A percentile compares a stretch with the other conserved stretches of the same genome.
Conservation (phyloP, 2,113 vertebrate genomes). For the Hassar affinis region DNA sequence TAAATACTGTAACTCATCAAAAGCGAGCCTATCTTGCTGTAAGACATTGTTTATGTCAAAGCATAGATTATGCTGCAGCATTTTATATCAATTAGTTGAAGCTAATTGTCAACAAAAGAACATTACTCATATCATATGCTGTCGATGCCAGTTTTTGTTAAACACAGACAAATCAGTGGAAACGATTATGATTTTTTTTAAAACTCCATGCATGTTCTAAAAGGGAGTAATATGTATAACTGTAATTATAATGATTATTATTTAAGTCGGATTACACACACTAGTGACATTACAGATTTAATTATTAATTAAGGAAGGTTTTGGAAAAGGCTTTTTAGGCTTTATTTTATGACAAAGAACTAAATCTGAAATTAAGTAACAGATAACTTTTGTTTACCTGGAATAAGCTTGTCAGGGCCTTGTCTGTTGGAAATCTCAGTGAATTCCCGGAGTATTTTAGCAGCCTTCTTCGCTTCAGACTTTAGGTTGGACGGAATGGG, state of each 20-base stretch:
- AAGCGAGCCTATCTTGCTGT: background rate
- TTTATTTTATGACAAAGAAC: background rate
- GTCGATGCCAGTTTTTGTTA: background rate
- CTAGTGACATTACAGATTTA: background rate
- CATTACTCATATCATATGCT: background rate
- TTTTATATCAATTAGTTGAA: background rate
- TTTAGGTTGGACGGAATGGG: slow-evolving; percentile 91
- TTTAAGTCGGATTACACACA: background rate
- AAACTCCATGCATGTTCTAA: background rate
- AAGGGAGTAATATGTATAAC: background rate
- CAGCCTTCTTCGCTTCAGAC: slow-evolving; percentile 94
- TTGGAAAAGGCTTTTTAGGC: background rate
- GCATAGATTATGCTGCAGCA: background rate
- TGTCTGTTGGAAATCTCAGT: slow-evolving; percentile 89
- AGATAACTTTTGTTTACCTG: slow-evolving; percentile 65
- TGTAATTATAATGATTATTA: background rate
- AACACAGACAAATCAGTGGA: background rate
- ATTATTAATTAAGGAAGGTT: background rate
- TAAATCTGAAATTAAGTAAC: background rate
- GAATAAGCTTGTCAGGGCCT: slow-evolving; percentile 95
- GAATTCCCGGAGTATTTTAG: slow-evolving; percentile 94
- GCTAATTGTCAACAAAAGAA: background rate
- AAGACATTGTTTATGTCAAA: background rate
- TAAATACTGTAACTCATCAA: background rate
- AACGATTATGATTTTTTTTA: background rate